Conservation (phyloP, 2,797 vertebrate species). For the Tokudaia muenninki region DNA sequence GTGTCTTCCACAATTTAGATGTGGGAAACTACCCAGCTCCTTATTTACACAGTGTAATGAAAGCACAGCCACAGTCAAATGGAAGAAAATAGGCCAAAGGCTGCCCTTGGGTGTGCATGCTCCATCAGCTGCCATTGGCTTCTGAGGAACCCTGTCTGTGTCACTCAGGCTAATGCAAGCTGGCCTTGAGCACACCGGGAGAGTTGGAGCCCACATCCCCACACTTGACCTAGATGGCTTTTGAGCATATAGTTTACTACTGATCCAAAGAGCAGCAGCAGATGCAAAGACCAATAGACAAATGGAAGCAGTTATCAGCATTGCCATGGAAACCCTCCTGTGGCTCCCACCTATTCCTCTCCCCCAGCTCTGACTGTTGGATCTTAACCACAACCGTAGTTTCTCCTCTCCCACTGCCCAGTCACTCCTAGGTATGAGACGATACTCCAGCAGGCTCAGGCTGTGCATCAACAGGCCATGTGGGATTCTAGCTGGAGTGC, state of each 20-base stretch:
- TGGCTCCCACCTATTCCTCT: background rate
- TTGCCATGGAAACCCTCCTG: accelerated
- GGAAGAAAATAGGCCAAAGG: background rate
- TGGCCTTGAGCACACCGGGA: background rate
- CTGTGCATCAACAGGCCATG: background rate
- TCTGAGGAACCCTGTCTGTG: background rate
- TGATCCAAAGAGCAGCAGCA: accelerated
- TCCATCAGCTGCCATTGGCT: background rate
- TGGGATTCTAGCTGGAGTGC: background rate
- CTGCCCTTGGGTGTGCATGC: background rate
- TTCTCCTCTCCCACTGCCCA: no score
- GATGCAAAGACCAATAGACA: background rate
- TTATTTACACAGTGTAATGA: background rate
- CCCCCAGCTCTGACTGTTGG: background rate
- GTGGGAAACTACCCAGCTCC: background rate
- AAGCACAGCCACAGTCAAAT: background rate
- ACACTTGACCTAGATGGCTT: background rate
- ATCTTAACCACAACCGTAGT: background rate
- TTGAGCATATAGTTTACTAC: accelerated
- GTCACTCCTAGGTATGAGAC: accelerated
- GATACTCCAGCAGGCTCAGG: no score
- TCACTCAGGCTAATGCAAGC: background rate
- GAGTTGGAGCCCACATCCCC: no score
- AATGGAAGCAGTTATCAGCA: accelerated
- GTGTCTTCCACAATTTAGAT: background rate